Evolutionary conservation across 2,113 vertebrate species (phyloP).

Genomic region (Phylloscopus trochilus): DNA sequence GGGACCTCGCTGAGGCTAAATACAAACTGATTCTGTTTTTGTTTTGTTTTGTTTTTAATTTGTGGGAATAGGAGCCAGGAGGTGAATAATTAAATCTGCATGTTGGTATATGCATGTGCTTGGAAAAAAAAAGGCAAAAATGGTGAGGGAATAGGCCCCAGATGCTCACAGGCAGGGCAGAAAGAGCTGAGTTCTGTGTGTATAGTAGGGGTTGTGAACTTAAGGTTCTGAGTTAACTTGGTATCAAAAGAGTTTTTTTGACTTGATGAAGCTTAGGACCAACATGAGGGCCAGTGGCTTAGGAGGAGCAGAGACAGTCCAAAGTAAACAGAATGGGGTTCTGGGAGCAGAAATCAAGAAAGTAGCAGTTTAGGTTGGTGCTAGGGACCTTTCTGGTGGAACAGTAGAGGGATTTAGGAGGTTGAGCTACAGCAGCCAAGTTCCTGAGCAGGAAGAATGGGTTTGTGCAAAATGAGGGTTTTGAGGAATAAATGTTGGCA

Average conservation of each 20-base stretch:
- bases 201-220: background rate
- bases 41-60: background rate
- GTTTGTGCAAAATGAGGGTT: background rate
- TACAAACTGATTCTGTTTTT: background rate
- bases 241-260: background rate
- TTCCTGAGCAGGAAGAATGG: background rate
- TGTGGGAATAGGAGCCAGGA: background rate
- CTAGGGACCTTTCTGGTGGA: background rate
- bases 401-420: background rate
- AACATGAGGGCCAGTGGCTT: background rate
- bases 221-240: background rate
- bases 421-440: background rate
- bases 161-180: background rate
- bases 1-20: background rate
- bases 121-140: background rate
- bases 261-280: accelerated
- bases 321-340: background rate
- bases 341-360: background rate
- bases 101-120: background rate
- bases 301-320: background rate
- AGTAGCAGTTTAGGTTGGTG: background rate
- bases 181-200: background rate
- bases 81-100: background rate
- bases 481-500: background rate
- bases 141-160: background rate